Conservation (phyloP, 1,140 invertebrate species). For the Bombus haemorrhoidalis region DNA sequence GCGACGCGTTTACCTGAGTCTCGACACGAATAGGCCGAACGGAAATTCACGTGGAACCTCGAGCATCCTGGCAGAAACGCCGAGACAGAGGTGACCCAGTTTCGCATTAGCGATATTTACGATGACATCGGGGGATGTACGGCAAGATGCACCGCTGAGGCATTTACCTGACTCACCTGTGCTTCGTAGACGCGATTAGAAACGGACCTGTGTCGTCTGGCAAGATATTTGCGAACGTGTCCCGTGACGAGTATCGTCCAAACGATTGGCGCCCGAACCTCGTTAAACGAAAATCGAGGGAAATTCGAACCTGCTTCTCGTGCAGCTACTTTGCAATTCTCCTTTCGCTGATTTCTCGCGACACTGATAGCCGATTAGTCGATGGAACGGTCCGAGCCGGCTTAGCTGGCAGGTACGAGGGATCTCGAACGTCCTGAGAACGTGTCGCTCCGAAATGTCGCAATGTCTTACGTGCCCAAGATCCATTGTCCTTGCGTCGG, state of each 20-base stretch:
- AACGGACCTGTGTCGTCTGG: background rate
- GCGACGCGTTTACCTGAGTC: background rate
- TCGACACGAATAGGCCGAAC: background rate
- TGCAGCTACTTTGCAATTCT: too few relatives aligned
- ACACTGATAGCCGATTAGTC: background rate
- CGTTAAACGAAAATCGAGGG: background rate
- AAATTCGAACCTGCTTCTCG: background rate
- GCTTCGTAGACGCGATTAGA: conserved; percentile 2
- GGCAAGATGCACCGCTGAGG: background rate
- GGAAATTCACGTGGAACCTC: conserved; percentile 1
- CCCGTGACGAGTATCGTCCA: fast-evolving
- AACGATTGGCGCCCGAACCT: too few relatives aligned
- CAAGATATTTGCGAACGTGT: background rate
- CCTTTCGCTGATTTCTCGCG: background rate
- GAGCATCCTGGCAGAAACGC: background rate
- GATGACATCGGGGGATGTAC: conserved; percentile 11
- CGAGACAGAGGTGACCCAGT: conserved; percentile 61
- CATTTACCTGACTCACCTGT: conserved; percentile 37
- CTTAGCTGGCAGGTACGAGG: conserved; percentile 26
- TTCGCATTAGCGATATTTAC: conserved; percentile 69
- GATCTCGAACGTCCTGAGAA: background rate
- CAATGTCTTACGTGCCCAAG: conserved; percentile 73
- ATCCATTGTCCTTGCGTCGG: conserved; percentile 68
- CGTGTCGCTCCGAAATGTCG: conserved; percentile 69
- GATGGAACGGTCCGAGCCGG: conserved; percentile 22